Percentiles rank a stretch among this genome's conserved stretches.
phyloP scores from a whole-genome alignment of 2,797 vertebrate species.

The Babyrousa celebensis region DNA sequence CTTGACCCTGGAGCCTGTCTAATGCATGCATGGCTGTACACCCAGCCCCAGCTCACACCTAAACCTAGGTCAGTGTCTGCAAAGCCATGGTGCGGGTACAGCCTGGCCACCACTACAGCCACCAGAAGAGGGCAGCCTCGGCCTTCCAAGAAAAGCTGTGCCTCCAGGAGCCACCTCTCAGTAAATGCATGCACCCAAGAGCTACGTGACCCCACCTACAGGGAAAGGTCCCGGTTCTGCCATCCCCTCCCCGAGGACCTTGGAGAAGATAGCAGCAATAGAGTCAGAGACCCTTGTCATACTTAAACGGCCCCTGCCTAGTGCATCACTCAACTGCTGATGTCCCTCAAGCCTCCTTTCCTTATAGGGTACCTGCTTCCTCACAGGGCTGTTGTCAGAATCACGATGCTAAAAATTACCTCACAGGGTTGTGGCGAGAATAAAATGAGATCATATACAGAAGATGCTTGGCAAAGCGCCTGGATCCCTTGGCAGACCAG shows the following conservation, averaged over 20 bases:
- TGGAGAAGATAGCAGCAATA: not conserved
- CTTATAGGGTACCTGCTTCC: not conserved
- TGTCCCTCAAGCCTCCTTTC: not conserved
- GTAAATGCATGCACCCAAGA: not conserved
- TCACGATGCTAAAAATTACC: not conserved
- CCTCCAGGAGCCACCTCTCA: not conserved
- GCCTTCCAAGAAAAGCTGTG: slow-evolving; percentile 50
- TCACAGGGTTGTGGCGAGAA: slow-evolving; percentile 11
- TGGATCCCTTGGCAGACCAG: not conserved
- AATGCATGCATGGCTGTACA: rapidly evolving
- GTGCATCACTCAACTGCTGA: not conserved
- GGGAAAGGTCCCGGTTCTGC: not conserved
- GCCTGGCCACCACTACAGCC: not conserved
- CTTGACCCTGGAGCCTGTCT: not conserved
- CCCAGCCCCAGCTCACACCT: not conserved
- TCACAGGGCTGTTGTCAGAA: slow-evolving; percentile 31
- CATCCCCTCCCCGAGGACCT: not conserved
- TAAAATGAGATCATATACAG: slow-evolving; percentile 69
- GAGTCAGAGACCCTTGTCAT: not conserved
- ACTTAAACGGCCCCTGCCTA: not conserved
- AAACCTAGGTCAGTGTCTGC: not conserved
- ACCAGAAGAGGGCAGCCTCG: slow-evolving; percentile 82
- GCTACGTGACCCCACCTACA: not conserved
- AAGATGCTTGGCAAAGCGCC: slow-evolving; percentile 54
- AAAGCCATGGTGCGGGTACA: not conserved